Conservation (phyloP, 2,888 invertebrate species). For the Eumacrocentrus americanus region DNA sequence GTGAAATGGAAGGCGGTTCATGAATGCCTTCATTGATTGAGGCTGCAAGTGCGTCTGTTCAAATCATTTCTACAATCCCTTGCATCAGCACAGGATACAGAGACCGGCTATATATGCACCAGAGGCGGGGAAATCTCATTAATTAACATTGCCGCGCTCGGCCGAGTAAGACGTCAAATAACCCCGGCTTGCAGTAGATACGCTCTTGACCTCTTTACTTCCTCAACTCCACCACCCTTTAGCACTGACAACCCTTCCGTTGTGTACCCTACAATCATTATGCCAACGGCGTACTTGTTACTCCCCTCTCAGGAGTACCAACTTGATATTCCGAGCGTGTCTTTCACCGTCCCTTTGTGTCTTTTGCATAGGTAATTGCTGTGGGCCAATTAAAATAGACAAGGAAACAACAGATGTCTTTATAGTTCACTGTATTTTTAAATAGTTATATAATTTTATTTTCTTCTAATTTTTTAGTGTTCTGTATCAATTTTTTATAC, state of each 20-base stretch:
- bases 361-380: slow-evolving; percentile 18
- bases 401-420: neutral
- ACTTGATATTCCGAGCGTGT: slow-evolving; percentile 56
- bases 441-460: neutral
- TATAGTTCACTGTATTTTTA: neutral
- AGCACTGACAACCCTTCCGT: slow-evolving; percentile 49
- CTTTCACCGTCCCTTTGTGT: slow-evolving; percentile 32
- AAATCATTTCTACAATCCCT: too few relatives aligned
- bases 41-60: slow-evolving; percentile 32
- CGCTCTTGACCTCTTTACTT: slow-evolving; percentile 43
- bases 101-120: too few relatives aligned
- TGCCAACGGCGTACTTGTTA: slow-evolving; percentile 41
- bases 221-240: slow-evolving; percentile 32
- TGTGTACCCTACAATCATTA: slow-evolving; percentile 55
- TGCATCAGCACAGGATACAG: slow-evolving; percentile 17
- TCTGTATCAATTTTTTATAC: too few relatives aligned
- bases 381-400: slow-evolving; percentile 25
- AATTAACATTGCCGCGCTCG: too few relatives aligned
- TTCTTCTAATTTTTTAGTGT: too few relatives aligned
- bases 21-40: slow-evolving; percentile 59
- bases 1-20: slow-evolving; percentile 30
- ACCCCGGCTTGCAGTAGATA: slow-evolving; percentile 30
- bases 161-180: slow-evolving; percentile 57
- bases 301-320: slow-evolving; percentile 22
- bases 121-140: too few relatives aligned